phyloP scores from a whole-genome alignment of 2,113 vertebrate species.

The Oncorhynchus clarkii region DNA sequence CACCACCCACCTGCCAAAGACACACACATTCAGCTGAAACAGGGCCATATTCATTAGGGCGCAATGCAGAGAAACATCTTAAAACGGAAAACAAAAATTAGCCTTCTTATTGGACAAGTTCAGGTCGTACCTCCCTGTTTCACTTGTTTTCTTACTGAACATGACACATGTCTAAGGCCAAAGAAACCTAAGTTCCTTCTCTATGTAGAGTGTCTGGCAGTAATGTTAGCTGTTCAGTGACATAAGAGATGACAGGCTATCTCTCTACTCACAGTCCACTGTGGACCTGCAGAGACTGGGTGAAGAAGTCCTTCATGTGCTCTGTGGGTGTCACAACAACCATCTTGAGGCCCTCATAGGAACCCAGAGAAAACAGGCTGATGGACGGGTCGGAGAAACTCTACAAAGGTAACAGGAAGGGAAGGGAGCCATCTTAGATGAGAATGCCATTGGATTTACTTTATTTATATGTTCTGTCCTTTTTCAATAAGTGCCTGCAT shows the following conservation, averaged over 20 bases:
- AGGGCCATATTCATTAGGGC: neutral
- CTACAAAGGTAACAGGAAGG: slow-evolving; percentile 47
- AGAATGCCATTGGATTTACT: neutral
- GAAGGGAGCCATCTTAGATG: neutral
- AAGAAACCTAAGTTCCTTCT: neutral
- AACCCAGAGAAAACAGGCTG: slow-evolving; percentile 80
- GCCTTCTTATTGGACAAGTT: too few species aligned
- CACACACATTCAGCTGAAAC: neutral
- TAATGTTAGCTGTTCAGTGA: neutral
- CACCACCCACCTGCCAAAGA: slow-evolving; percentile 77
- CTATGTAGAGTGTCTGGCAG: neutral
- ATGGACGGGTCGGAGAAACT: slow-evolving; percentile 81
- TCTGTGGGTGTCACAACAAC: slow-evolving; percentile 70
- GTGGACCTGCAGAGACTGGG: slow-evolving; percentile 80
- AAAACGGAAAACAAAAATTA: neutral
- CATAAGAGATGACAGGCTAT: neutral
- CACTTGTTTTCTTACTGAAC: too few species aligned
- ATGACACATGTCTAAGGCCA: too few species aligned
- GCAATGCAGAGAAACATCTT: neutral
- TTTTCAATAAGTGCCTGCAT: too few species aligned
- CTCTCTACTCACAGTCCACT: slow-evolving; percentile 80
- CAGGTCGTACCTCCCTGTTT: too few species aligned
- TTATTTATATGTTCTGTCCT: neutral
- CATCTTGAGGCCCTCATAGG: slow-evolving; percentile 80
- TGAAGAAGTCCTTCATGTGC: slow-evolving; percentile 73